Evolutionary conservation across 2,888 invertebrate genomes (phyloP).

Genomic region (Orchesellides sinensis): DNA sequence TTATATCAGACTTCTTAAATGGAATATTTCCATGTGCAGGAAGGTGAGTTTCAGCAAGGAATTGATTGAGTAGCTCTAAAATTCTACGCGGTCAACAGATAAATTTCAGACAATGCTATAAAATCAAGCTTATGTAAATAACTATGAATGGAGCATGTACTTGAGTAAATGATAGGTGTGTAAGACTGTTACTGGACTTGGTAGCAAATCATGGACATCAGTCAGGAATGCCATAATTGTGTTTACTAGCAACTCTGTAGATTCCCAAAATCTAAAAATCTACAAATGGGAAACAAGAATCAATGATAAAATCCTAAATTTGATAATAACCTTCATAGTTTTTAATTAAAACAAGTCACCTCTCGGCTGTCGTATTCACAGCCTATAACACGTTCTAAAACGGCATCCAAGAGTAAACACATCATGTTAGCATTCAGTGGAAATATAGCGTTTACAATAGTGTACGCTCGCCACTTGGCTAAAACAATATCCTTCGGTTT

Average conservation of each 20-base stretch:
- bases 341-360: conserved; percentile 22
- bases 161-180: conserved; percentile 65
- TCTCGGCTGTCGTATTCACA: conserved; percentile 48
- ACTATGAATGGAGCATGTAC: conserved; percentile 11
- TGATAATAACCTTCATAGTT: background rate
- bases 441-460: conserved; percentile 50
- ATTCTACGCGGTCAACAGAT: no score
- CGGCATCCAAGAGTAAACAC: conserved; percentile 46
- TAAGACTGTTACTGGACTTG: conserved; percentile 48
- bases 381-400: conserved; percentile 12
- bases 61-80: conserved; percentile 42
- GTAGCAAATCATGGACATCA: conserved; percentile 53
- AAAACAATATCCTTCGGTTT: conserved; percentile 65
- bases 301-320: background rate
- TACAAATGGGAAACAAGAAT: background rate
- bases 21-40: conserved; percentile 1
- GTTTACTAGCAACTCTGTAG: conserved; percentile 13
- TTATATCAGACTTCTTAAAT: conserved; percentile 1
- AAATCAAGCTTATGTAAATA: background rate
- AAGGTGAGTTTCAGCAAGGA: background rate
- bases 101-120: background rate
- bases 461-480: conserved; percentile 65
- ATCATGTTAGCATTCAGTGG: conserved; percentile 61
- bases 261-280: conserved; percentile 41
- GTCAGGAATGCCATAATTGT: conserved; percentile 38